Evolutionary conservation across 2,797 vertebrate genomes (phyloP), one percentile per base, ranked within the genome.

Genomic region (Neostethus bicornis): DNA sequence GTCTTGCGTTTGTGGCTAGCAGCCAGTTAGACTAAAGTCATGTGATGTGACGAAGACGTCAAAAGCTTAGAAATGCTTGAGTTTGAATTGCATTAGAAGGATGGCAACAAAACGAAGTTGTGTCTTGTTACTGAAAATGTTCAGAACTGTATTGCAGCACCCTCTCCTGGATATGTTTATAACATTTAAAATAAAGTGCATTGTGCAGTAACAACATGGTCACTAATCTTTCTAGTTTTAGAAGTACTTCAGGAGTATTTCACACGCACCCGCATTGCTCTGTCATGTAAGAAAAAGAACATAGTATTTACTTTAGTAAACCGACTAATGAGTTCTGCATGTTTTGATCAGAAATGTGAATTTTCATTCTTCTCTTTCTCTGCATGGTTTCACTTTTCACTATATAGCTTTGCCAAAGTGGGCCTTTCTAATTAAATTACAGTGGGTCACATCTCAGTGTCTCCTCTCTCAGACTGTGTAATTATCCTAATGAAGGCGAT

Each of bases 401-500:
- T 9, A 19, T 17, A 38, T 62, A 52, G 52, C 62, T 46, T 76
- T 32, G 61, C 63, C 68, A 70, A 35, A 70, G 45, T 4, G 12
- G 66, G 50, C 62, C 59, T 50, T 17, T 61, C 16, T 81, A 77
- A 86, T 81, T 48, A 53, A 81, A 84, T 87, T 78, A 74, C 70
- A 53, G 46, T 31, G 52, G 57, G 34, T 81, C 60, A 64, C 16
- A 44, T 79, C 66, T 69, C 46, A 4, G 64, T 21, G 60, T 75
- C 57, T 66, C 57, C 61, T 41, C 56, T 75, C 51, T 52, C 70
- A 72, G 77, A 61, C 74, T 55, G 38, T 70, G 73, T 82, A 78
- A 86, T 87, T 85, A 84, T 78, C 70, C 44, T 79, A 81, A 86
- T 78, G 66, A 84, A 72, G 59, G 59, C 49, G 35, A 59, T 52